A percentile compares a stretch with the other conserved stretches of the same genome.
phyloP scores from a whole-genome alignment of 1,140 invertebrate genomes.

The Pentalonia nigronervosa region DNA sequence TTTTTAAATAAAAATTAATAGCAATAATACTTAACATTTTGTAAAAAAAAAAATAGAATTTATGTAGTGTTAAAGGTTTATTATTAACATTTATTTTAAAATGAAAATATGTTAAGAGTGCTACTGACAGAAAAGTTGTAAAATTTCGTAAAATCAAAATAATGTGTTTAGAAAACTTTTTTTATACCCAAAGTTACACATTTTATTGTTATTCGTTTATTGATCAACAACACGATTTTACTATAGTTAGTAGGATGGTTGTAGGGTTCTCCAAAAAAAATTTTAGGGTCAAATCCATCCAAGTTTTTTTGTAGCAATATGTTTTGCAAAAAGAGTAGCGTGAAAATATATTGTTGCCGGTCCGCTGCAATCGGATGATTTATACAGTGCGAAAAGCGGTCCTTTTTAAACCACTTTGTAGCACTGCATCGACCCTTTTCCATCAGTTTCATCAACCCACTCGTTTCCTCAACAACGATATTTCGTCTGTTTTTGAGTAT shows the following conservation, averaged over 20 bases:
- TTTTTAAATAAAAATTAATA: background rate
- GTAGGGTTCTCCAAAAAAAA: background rate
- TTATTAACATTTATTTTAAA: slow-evolving; percentile 3
- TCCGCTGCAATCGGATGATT: slow-evolving; percentile 42
- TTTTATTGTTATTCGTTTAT: slow-evolving; percentile 4
- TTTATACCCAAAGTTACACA: background rate
- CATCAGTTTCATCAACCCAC: background rate
- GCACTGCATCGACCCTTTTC: background rate
- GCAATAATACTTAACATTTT: background rate
- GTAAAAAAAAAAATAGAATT: background rate
- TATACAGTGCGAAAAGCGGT: slow-evolving; percentile 46
- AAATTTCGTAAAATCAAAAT: background rate
- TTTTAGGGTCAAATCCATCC: slow-evolving; percentile 22
- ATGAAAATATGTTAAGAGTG: background rate
- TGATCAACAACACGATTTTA: background rate
- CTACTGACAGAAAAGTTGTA: background rate
- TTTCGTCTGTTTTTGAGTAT: slow-evolving; percentile 2
- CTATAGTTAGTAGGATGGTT: background rate
- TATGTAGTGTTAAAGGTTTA: background rate
- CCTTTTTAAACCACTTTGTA: slow-evolving; percentile 47
- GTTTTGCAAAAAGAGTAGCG: slow-evolving; percentile 38
- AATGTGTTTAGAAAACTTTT: slow-evolving; percentile 8
- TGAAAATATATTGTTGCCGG: slow-evolving; percentile 46
- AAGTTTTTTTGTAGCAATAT: slow-evolving; percentile 44
- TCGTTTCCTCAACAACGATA: background rate